Percentiles rank a stretch among this genome's conserved stretches.
Evolutionary conservation across 2,797 vertebrate species (phyloP).

Genomic region (Smutsia temminckii): DNA sequence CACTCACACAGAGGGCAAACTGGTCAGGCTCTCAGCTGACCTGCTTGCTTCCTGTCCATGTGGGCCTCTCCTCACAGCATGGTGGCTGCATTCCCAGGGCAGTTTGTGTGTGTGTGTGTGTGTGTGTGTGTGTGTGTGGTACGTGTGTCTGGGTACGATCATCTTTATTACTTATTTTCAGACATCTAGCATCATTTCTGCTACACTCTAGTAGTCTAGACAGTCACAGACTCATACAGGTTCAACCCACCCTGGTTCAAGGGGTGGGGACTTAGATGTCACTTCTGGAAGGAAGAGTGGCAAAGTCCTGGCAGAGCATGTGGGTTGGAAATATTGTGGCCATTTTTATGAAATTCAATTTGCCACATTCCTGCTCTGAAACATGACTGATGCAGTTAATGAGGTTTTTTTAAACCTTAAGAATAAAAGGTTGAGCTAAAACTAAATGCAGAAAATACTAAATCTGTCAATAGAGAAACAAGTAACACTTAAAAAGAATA

Average conservation of each 20-base stretch:
- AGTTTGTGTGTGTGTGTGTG: neutral
- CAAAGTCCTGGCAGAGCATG: neutral
- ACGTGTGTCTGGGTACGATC: neutral
- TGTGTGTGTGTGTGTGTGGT: neutral
- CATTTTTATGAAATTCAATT: conserved; percentile 44
- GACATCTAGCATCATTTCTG: neutral
- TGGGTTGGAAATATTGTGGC: conserved; percentile 13
- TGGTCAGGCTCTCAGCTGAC: neutral
- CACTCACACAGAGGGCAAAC: neutral
- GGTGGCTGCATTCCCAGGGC: neutral
- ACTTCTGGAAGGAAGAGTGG: neutral
- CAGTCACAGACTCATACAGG: neutral
- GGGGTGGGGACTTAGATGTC: neutral
- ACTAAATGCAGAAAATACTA: neutral
- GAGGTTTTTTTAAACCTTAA: neutral
- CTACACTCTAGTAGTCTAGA: neutral
- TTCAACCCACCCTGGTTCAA: neutral
- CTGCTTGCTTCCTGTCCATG: neutral
- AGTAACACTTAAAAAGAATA: neutral
- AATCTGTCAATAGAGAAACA: conserved; percentile 2
- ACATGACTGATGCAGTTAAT: neutral
- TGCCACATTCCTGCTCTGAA: conserved; percentile 41
- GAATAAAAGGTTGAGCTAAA: conserved; percentile 8
- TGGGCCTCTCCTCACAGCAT: neutral
- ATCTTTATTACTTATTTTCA: neutral